phyloP scores from a whole-genome alignment of 2,888 invertebrate species.

The Lasioglossum leucozonium region DNA sequence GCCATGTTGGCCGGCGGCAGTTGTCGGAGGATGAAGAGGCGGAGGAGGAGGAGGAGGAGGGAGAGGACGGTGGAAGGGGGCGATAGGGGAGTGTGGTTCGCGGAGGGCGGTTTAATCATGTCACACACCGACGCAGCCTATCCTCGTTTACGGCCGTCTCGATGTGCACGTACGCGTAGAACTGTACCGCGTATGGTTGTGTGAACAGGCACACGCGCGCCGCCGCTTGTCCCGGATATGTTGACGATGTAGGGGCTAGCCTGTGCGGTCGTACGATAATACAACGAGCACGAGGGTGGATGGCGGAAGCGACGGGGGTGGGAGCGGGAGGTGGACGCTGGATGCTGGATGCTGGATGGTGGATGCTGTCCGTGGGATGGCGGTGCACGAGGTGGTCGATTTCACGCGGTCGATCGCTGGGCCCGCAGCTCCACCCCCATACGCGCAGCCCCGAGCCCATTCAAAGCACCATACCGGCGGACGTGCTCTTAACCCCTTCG shows the following conservation, averaged over 20 bases:
- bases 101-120: constrained; percentile 78
- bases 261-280: constrained; percentile 80
- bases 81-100: constrained; percentile 25
- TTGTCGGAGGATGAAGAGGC: constrained; percentile 51
- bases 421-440: constrained; percentile 77
- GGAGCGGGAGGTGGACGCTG: constrained; percentile 51
- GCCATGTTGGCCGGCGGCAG: constrained; percentile 78
- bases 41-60: neutral
- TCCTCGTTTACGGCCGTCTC: constrained; percentile 27
- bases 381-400: constrained; percentile 75
- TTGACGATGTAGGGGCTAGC: constrained; percentile 82
- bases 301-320: constrained; percentile 43
- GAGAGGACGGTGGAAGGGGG: constrained; percentile 29
- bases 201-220: constrained; percentile 46
- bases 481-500: neutral
- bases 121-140: constrained; percentile 72
- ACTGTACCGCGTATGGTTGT: neutral
- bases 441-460: constrained; percentile 62
- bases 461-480: constrained; percentile 44
- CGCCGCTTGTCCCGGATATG: constrained; percentile 74
- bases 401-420: constrained; percentile 79
- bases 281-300: constrained; percentile 75
- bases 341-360: constrained; percentile 55
- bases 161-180: neutral
- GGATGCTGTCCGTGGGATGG: constrained; percentile 54